These are phyloP conservation scores for Palythoa grandis DNA, from an alignment of 92 coral and sea anemone species.

Conservation along the genomic window DNA sequence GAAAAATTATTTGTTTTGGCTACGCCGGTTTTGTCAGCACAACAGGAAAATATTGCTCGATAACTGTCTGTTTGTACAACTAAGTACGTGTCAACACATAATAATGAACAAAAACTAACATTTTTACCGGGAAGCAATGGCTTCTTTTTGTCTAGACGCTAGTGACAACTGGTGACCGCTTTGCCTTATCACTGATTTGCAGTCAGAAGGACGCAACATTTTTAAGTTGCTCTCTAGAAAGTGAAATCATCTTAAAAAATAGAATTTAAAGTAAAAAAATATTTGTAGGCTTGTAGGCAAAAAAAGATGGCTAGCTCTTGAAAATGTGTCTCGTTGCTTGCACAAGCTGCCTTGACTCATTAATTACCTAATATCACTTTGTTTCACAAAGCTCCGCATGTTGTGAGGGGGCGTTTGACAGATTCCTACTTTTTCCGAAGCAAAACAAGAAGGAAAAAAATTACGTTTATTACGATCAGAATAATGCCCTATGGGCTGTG, in stretches of 20 bases:
- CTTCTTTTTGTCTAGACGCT: slow-evolving; percentile 27
- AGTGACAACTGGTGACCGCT: slow-evolving; percentile 5
- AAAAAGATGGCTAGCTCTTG: background rate
- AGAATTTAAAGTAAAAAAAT: background rate
- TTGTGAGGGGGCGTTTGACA: background rate
- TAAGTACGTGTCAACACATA: slow-evolving; percentile 51
- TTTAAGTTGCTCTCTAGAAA: background rate
- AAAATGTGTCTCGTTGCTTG: background rate
- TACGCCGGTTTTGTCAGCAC: background rate
- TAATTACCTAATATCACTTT: slow-evolving; percentile 11
- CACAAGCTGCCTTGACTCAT: background rate
- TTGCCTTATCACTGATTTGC: slow-evolving; percentile 11
- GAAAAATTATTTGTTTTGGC: background rate
- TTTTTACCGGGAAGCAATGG: background rate
- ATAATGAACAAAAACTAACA: slow-evolving; percentile 12
- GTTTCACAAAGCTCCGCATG: slow-evolving; percentile 16
- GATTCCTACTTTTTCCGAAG: background rate
- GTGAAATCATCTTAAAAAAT: background rate
- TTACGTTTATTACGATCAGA: background rate
- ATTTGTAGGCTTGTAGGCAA: background rate
- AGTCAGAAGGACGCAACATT: background rate
- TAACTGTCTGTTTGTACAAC: slow-evolving; percentile 46
- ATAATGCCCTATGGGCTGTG: background rate
- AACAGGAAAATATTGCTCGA: slow-evolving; percentile 24
- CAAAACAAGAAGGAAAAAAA: background rate